Percentiles rank a stretch among this genome's conserved stretches.
These are phyloP conservation scores for Bungarus multicinctus DNA, from an alignment of 2,113 vertebrate species.

Conservation along the genomic window DNA sequence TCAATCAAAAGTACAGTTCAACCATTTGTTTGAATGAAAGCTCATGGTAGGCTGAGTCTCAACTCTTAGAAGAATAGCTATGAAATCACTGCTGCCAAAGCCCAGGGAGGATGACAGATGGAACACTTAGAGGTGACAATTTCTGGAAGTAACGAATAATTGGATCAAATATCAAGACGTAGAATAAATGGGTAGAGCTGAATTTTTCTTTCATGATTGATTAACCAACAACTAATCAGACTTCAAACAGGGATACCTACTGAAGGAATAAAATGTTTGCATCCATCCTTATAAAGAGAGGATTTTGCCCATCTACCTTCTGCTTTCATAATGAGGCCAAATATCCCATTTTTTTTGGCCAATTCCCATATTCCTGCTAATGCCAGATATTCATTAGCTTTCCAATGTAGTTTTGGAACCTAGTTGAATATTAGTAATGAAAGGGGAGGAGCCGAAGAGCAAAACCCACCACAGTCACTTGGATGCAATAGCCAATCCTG, in stretches of 20 bases:
- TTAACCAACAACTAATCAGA: not conserved
- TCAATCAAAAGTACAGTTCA: constrained; percentile 1
- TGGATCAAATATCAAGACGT: not conserved
- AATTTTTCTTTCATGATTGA: not conserved
- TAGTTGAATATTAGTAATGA: not conserved
- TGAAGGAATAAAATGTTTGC: not conserved
- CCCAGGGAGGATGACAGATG: not conserved
- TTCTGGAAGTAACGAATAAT: not conserved
- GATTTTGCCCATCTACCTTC: not conserved
- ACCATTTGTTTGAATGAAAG: not conserved
- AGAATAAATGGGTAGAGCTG: not conserved
- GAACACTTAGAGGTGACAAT: not conserved
- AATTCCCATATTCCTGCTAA: not conserved
- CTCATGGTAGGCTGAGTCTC: not conserved
- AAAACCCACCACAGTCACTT: not conserved
- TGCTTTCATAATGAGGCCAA: not conserved
- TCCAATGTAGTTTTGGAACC: not conserved
- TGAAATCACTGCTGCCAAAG: not conserved
- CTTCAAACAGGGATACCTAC: not conserved
- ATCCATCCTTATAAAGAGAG: not conserved
- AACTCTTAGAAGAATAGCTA: not conserved
- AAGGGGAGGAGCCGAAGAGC: not conserved
- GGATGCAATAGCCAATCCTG: not conserved
- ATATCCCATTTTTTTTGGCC: not conserved
- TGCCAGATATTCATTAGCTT: not conserved